A percentile compares a stretch with the other conserved stretches of the same genome.
These are phyloP conservation scores for Carpatolechia fugitivella DNA, from an alignment of 2,888 invertebrate genomes.

Conservation along the genomic window DNA sequence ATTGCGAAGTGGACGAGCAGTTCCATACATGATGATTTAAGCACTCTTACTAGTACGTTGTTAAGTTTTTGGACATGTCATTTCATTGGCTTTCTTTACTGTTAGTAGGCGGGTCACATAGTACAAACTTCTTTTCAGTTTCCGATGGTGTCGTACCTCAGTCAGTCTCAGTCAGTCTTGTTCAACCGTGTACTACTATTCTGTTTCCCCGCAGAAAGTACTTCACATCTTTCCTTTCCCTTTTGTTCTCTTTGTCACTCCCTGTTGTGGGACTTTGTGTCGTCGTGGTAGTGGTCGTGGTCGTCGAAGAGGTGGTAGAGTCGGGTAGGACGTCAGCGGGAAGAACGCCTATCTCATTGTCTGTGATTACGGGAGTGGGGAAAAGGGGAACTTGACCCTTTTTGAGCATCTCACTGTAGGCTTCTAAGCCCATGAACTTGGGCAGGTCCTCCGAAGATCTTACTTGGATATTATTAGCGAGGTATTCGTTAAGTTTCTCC, in stretches of 20 bases:
- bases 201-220: conserved; percentile 72
- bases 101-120: neutral
- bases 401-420: conserved; percentile 48
- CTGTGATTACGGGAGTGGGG: conserved; percentile 62
- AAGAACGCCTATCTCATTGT: conserved; percentile 67
- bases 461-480: conserved; percentile 43
- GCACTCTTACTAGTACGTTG: too few relatives aligned
- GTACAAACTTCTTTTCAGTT: conserved; percentile 12
- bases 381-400: conserved; percentile 50
- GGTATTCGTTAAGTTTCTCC: conserved; percentile 51
- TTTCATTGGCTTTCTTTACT: neutral
- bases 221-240: conserved; percentile 62
- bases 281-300: conserved; percentile 41
- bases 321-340: conserved; percentile 62
- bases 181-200: conserved; percentile 67
- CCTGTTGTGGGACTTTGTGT: conserved; percentile 40
- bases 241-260: conserved; percentile 42
- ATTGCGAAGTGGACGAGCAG: too few relatives aligned
- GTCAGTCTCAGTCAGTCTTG: conserved; percentile 47
- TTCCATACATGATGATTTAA: too few relatives aligned
- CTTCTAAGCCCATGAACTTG: conserved; percentile 46
- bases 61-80: too few relatives aligned
- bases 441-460: conserved; percentile 60
- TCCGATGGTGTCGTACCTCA: conserved; percentile 27
- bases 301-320: conserved; percentile 26